A percentile compares a stretch with the other conserved stretches of the same genome.
phyloP scores from a whole-genome alignment of 2,113 vertebrate species.

The Panthera uncia region DNA sequence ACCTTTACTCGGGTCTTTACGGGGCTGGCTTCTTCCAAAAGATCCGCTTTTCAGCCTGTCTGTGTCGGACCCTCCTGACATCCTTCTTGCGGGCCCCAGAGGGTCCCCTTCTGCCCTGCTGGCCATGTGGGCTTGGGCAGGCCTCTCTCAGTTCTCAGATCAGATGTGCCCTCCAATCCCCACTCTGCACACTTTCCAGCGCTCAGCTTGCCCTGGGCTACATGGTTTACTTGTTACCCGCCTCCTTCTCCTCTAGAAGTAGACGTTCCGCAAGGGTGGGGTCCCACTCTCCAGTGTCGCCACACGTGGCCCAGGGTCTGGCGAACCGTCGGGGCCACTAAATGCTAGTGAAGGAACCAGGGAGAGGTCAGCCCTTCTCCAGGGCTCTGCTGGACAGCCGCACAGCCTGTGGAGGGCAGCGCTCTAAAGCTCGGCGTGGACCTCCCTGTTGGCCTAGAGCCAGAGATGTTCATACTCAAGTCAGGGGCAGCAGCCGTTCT shows the following conservation, averaged over 20 bases:
- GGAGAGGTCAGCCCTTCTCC: background rate
- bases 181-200: background rate
- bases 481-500: accelerated
- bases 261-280: background rate
- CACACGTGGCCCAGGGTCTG: background rate
- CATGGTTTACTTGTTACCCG: background rate
- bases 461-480: accelerated
- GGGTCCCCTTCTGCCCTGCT: background rate
- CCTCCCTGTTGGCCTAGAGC: background rate
- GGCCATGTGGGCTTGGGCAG: background rate
- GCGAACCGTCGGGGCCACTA: background rate
- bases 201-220: background rate
- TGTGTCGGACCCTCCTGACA: background rate
- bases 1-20: background rate
- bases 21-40: background rate
- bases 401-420: background rate
- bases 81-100: accelerated
- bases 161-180: no score
- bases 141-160: background rate
- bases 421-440: accelerated
- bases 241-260: no score
- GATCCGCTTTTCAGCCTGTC: background rate
- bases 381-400: no score
- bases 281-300: background rate
- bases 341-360: no score